phyloP scores from a whole-genome alignment of 2,888 invertebrate species.

The Trissonchulus latispiculum region DNA sequence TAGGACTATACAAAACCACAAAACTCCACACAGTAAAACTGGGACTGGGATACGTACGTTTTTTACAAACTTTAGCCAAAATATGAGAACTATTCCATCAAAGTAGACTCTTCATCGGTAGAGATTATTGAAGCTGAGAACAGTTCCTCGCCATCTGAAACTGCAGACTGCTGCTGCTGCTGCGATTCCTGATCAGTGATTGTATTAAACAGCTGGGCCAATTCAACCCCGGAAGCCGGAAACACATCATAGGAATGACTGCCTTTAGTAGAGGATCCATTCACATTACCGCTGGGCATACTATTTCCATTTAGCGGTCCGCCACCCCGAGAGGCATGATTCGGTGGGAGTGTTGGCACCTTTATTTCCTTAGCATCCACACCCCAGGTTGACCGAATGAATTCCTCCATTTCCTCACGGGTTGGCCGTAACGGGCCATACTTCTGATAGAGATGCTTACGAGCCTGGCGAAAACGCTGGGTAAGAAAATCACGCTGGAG shows the following conservation, averaged over 20 bases:
- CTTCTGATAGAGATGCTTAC: background rate
- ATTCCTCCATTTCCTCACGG: background rate
- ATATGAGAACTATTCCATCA: too few species aligned
- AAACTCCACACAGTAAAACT: too few species aligned
- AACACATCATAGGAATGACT: background rate
- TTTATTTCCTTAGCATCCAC: background rate
- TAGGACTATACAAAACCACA: too few species aligned
- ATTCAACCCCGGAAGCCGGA: background rate
- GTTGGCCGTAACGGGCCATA: background rate
- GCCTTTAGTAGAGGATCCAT: background rate
- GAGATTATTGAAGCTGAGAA: too few species aligned
- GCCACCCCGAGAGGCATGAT: background rate
- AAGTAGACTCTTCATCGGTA: too few species aligned
- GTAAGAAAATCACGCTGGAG: background rate
- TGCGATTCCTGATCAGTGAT: too few species aligned
- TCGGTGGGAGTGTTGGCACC: background rate
- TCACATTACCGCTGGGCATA: too few species aligned
- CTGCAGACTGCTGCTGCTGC: too few species aligned
- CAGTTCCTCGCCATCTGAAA: too few species aligned
- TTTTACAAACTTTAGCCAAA: too few species aligned
- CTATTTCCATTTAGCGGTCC: background rate
- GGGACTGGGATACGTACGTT: too few species aligned
- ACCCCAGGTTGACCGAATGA: background rate
- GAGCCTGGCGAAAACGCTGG: background rate
- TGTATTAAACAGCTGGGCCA: too few species aligned